Evolutionary conservation across 1,140 invertebrate species (phyloP), one percentile per base, ranked within the genome.

Genomic region (Lucilia sericata): DNA sequence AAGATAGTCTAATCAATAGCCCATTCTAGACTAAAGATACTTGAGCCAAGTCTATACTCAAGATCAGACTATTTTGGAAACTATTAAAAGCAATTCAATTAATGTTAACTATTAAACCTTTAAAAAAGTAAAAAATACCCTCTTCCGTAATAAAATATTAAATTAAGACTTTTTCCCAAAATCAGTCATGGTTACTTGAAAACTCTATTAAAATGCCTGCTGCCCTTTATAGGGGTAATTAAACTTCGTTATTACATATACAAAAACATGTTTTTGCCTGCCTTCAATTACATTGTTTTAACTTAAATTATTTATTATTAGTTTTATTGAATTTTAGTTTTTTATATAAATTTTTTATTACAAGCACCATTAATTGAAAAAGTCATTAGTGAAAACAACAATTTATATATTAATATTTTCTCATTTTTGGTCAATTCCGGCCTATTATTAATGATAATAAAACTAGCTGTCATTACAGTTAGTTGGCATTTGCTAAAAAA

Each of bases 341-440:
- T 55, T 14, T 55, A 4, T 55, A 17, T 55, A 4, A 12, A 42
- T 55, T 55, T 55, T 55, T 55, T 13, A 55, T 55, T 55, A 42
- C 42, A 7, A 42, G 42, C 5, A 42, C 2, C 21, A n/a, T n/a
- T 70, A 70, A 70, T 70, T 70, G 65, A 70, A 70, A 70, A 70
- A 70, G 65, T 70, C 65, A 70, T 70, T 70, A 70, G 65, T 70
- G 10, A 70, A 70, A 70, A 12, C 65, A 70, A 21, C n/a, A 21
- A 5, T 70, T 70, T 21, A 19, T 25, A 25, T 70, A 25, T 25
- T 25, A 25, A n/a, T 21, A 21, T 19, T 70, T 42, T 42, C 2
- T 21, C 25, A 21, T 21, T 70, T 65, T 65, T 17, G 17, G 49
- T 49, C 9, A 9, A 49, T 49, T 49, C 49, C 42, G 10, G 42